These are phyloP conservation scores for Cryptotermes secundus DNA, from an alignment of 1,140 invertebrate species.

Conservation along the genomic window DNA sequence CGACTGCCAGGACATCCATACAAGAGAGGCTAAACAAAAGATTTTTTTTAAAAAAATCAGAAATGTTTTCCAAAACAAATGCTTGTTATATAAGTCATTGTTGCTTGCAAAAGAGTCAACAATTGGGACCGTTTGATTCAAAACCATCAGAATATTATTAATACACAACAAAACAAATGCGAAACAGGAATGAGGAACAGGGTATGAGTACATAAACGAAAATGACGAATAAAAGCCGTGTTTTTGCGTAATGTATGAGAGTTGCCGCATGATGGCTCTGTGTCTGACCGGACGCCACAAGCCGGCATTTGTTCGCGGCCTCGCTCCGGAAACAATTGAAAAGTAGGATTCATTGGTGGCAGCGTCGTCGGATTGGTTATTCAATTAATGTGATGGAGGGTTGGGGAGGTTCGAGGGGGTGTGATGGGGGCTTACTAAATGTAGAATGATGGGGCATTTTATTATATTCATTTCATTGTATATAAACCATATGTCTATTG, in stretches of 20 bases:
- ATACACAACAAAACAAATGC: slow-evolving; percentile 9
- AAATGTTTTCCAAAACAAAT: slow-evolving; percentile 14
- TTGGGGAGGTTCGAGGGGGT: neutral
- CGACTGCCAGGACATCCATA: neutral
- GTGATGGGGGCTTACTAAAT: neutral
- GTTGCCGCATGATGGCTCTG: slow-evolving; percentile 16
- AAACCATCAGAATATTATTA: slow-evolving; percentile 15
- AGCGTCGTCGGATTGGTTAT: slow-evolving; percentile 15
- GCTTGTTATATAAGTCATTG: neutral
- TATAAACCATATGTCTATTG: slow-evolving; percentile 15
- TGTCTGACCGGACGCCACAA: slow-evolving; percentile 16
- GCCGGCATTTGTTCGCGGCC: slow-evolving; percentile 3
- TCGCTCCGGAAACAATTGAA: slow-evolving; percentile 18
- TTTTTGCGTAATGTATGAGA: slow-evolving; percentile 19
- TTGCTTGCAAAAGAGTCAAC: neutral
- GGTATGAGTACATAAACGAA: neutral
- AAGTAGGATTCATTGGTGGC: neutral
- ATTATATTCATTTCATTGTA: slow-evolving; percentile 21
- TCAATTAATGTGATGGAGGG: slow-evolving; percentile 12
- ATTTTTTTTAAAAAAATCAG: neutral
- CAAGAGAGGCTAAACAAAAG: neutral
- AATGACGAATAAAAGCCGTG: slow-evolving; percentile 8
- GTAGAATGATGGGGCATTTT: slow-evolving; percentile 2
- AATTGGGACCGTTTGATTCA: slow-evolving; percentile 6
- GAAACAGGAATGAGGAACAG: neutral